phyloP scores from a whole-genome alignment of 2,113 vertebrate genomes.

The Kobus ellipsiprymnus region DNA sequence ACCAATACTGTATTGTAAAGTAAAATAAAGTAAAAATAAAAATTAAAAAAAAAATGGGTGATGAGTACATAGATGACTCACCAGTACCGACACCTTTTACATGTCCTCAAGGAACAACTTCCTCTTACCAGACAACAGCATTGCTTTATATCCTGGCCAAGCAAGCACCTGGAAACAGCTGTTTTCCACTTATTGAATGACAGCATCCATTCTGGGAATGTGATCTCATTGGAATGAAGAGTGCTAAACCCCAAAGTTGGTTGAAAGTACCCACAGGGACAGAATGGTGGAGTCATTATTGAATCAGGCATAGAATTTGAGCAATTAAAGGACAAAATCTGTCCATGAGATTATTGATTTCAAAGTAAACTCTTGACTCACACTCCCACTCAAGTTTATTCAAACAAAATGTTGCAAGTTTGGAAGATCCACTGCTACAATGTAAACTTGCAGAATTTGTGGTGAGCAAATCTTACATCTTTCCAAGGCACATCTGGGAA shows the following conservation, averaged over 20 bases:
- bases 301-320: background rate
- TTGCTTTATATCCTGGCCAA: background rate
- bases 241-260: background rate
- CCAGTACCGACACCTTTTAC: background rate
- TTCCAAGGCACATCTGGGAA: background rate
- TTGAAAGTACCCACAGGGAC: background rate
- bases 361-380: conserved; percentile 34
- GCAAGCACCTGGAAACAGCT: background rate
- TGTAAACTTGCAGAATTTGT: background rate
- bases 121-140: background rate
- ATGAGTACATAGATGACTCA: background rate
- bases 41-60: background rate
- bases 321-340: conserved; percentile 4
- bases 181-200: conserved; percentile 2
- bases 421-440: background rate
- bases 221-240: conserved; percentile 23
- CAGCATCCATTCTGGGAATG: background rate
- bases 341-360: background rate
- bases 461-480: background rate
- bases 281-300: background rate
- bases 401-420: conserved; percentile 12
- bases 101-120: background rate
- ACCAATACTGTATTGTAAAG: no score
- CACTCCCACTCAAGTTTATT: background rate
- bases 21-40: no score